Conservation (phyloP, 2,113 vertebrate species). For the Osmerus mordax region DNA sequence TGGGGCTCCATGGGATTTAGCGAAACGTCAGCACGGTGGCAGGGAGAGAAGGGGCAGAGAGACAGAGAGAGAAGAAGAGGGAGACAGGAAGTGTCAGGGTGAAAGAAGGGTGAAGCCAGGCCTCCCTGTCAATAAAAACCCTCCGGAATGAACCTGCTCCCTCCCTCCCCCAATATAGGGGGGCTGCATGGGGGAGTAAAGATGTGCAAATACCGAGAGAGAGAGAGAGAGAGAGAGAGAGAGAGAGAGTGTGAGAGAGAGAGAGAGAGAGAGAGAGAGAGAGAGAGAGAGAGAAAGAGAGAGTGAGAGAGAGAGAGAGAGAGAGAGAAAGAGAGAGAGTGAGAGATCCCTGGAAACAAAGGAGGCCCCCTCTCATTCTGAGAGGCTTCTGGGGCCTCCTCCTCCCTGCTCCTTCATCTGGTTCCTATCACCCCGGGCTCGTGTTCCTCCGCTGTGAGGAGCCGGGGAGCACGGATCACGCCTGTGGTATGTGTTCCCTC, state of each 20-base stretch:
- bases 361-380: not conserved
- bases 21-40: too few species aligned
- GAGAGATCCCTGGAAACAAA: not conserved
- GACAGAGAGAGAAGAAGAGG: too few species aligned
- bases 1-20: not conserved
- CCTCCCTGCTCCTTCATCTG: conserved; percentile 48
- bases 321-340: not conserved
- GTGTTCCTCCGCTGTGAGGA: conserved; percentile 53
- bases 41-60: too few species aligned
- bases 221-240: not conserved
- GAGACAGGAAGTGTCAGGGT: not conserved
- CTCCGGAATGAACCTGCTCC: not conserved
- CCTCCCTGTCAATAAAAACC: not conserved
- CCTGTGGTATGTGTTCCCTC: conserved; percentile 60
- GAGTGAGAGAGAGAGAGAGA: not conserved
- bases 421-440: conserved; percentile 54
- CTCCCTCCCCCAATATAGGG: too few species aligned
- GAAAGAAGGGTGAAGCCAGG: not conserved
- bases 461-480: conserved; percentile 55
- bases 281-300: not conserved
- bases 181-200: too few species aligned
- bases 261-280: not conserved
- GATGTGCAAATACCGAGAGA: not conserved
- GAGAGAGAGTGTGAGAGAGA: not conserved
- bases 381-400: not conserved